Base-by-base conservation (phyloP, 2,797 vertebrate genomes). In the Anableps anableps region DNA sequence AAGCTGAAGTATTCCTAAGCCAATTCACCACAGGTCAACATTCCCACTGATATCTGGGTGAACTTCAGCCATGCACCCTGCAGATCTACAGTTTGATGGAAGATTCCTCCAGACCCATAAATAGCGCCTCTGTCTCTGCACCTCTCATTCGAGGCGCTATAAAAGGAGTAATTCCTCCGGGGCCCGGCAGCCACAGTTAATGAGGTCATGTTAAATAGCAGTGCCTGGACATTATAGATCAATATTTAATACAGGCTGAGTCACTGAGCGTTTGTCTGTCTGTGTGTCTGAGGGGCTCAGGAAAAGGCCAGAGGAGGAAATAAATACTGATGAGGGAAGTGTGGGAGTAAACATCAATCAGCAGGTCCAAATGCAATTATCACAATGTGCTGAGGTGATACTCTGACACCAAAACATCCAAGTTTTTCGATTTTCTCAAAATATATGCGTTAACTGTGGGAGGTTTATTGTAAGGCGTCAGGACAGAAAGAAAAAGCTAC, bases 241-340 rank as follows among this genome's bases (percentile, higher is more conserved):
- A 96, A 96, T 96, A 96, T 95, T 96, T 96, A 94, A 95, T 95
- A 92, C 83, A 75, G 88, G 87, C 89, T 95, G 95, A 95, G 92
- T 96, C 95, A 95, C 93, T 80, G 55, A 36, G 79, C 73, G 77
- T 86, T 90, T 87, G 83, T 90, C 88, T 90, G 79, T 82, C 88
- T 82, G 85, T 81, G 84, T 80, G 76, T 86, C 85, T 87, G 84
- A 90, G 73, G 75, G 75, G 85, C 72, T 72, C 74, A 41, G 81
- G 85, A 91, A 88, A 91, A 90, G 89, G 80, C 82, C 82, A 66
- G 58, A 79, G 86, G 68, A 70, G 85, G 80, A 85, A 90, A 91
- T 88, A 85, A 88, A 90, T 70, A 78, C 72, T 58, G 72, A 31
- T 31, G 53, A 79, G 34, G 53, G 75, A 85, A 31, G 4, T 43